A percentile compares a stretch with the other conserved stretches of the same genome.
Evolutionary conservation across 2,888 invertebrate species (phyloP).

Genomic region (Hemistola chrysoprasaria): DNA sequence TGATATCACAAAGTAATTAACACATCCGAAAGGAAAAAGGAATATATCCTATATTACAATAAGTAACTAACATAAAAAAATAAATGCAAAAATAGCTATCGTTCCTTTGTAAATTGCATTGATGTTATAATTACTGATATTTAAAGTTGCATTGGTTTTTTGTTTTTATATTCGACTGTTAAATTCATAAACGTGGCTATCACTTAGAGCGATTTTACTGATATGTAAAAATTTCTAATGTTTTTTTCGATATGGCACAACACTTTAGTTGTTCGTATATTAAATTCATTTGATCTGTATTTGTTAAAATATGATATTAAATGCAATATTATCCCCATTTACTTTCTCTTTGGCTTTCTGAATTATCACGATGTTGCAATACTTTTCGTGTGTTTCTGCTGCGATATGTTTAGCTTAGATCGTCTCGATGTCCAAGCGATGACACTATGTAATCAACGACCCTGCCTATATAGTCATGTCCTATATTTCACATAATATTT

Average conservation of each 20-base stretch:
- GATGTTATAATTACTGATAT: slow-evolving; percentile 16
- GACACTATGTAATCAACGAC: slow-evolving; percentile 38
- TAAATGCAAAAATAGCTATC: slow-evolving; percentile 65
- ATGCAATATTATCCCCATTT: slow-evolving; percentile 50
- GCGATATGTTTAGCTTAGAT: slow-evolving; percentile 65
- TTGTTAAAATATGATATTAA: slow-evolving; percentile 46
- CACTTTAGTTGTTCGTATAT: slow-evolving; percentile 22
- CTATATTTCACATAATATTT: slow-evolving; percentile 48
- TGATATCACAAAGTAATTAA: slow-evolving; percentile 77
- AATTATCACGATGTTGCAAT: slow-evolving; percentile 76
- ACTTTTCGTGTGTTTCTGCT: slow-evolving; percentile 53
- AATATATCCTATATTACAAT: slow-evolving; percentile 48
- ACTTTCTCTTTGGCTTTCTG: slow-evolving; percentile 77
- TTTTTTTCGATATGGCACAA: slow-evolving; percentile 57
- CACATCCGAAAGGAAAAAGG: slow-evolving; percentile 59
- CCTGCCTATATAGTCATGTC: slow-evolving; percentile 65
- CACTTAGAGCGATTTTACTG: slow-evolving; percentile 49
- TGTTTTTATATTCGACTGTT: slow-evolving; percentile 38
- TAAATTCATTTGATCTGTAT: slow-evolving; percentile 24
- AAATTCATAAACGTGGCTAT: slow-evolving; percentile 30
- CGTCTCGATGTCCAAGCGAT: slow-evolving; percentile 38
- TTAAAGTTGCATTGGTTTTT: slow-evolving; percentile 31
- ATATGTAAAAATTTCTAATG: slow-evolving; percentile 44
- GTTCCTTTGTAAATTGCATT: slow-evolving; percentile 38
- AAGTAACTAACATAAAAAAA: slow-evolving; percentile 56